Base-by-base conservation (phyloP, 2,113 vertebrate genomes). In the Nothoprocta perdicaria region DNA sequence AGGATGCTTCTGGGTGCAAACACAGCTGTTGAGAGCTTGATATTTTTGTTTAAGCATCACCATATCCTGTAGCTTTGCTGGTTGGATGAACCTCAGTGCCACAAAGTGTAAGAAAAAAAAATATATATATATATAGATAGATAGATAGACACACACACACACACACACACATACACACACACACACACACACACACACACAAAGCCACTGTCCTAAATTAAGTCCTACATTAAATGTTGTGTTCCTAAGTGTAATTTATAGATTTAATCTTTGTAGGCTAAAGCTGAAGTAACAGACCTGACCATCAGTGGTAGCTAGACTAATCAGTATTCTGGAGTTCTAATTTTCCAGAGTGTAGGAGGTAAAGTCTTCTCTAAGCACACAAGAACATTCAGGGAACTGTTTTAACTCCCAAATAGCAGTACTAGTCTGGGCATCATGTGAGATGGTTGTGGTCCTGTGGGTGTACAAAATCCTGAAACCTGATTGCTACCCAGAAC, bases 1-100 rank as follows among this genome's bases (percentile, higher is more conserved):
- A 84, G 53, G 77, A 65, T 10, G 83, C 69, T 73, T 88, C 65
- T 68, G 89, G 46, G 21, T 85, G 38, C 57, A 75, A 46, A 40
- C 80, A 80, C 60, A 91, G 75, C 61, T 89, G 61, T 60, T 18
- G 26, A 67, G 68, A 86, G 19, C 43, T 63, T 31, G 6, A 65
- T 35, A 53, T 78, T 69, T 88, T 43, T 75, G 15, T 91, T 33
- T 69, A 62, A 92, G 41, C 10, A 76, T n/a, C 29, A 62, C 11
- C 0, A 2, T 18, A 75, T 33, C 9, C 35, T 66, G 74, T 31
- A 10, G 66, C 22, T 67, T 84, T 55, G 41, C 13, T 91, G 41
- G 69, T 50, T 78, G n/a, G 43, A 52, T 52, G 35, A 86, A 43
- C 3, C 11, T 35, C 33, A 61, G 7, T 48, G 31, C 16, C 61